A percentile compares a stretch with the other conserved stretches of the same genome.
These are phyloP conservation scores for Podarcis lilfordi DNA, from an alignment of 2,797 vertebrate species.

Conservation along the genomic window DNA sequence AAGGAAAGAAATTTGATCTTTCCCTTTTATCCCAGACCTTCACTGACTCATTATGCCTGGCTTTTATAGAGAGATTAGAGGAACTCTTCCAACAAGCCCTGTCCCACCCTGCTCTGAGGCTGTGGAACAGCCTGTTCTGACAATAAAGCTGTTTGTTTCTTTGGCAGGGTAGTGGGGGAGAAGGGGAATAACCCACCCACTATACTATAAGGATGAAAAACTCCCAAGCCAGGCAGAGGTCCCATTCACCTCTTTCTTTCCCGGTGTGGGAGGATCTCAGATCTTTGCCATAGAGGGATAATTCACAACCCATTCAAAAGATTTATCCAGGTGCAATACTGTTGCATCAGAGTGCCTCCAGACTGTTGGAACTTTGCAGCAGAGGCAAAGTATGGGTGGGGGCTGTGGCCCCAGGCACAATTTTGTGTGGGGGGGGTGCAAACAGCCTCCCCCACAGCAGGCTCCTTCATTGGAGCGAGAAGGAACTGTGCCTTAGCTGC, in stretches of 20 bases:
- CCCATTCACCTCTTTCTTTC: not conserved
- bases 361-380: not conserved
- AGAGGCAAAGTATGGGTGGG: too few relatives aligned
- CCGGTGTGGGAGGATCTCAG: not conserved
- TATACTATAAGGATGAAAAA: not conserved
- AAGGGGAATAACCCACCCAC: not conserved
- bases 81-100: not conserved
- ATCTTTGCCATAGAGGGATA: not conserved
- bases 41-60: conserved; percentile 25
- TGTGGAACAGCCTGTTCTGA: not conserved
- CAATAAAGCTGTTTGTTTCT: not conserved
- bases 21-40: conserved; percentile 32
- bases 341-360: not conserved
- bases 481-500: too few relatives aligned
- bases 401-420: too few relatives aligned
- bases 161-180: not conserved
- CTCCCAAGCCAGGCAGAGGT: not conserved
- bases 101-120: not conserved
- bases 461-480: too few relatives aligned
- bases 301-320: not conserved
- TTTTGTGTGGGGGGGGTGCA: too few relatives aligned
- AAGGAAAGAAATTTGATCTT: conserved; percentile 42
- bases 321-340: not conserved
- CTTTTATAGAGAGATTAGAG: conserved; percentile 16
- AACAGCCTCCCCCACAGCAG: too few relatives aligned